These are phyloP conservation scores for Chaetophractus vellerosus DNA, from an alignment of 2,797 vertebrate species.

Conservation along the genomic window DNA sequence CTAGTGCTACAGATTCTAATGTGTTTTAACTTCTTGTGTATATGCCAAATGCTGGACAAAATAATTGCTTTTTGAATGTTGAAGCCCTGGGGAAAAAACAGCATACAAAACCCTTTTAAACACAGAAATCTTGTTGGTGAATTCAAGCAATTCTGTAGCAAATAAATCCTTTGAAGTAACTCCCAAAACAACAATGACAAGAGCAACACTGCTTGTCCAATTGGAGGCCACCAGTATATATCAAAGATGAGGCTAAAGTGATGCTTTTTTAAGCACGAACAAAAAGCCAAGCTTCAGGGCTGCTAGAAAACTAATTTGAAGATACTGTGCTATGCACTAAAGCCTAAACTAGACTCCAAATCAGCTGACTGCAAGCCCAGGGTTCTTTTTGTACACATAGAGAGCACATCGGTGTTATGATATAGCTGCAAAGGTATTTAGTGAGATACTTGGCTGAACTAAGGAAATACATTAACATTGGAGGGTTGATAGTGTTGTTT, in stretches of 20 bases:
- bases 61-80: too few species aligned
- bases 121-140: background rate
- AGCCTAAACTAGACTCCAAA: background rate
- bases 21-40: background rate
- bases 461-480: background rate
- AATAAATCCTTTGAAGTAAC: conserved; percentile 74
- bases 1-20: accelerated
- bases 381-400: background rate
- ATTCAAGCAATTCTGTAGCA: conserved; percentile 7
- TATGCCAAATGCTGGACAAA: too few species aligned
- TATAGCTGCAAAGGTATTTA: background rate
- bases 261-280: background rate
- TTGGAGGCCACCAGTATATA: too few species aligned
- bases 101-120: background rate
- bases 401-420: background rate
- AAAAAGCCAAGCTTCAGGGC: background rate
- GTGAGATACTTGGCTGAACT: background rate
- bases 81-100: background rate
- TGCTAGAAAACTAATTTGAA: background rate
- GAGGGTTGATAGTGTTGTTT: background rate
- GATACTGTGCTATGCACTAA: accelerated
- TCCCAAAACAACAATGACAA: too few species aligned
- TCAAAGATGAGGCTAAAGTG: background rate
- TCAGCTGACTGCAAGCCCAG: background rate
- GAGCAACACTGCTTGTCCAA: too few species aligned